Percentiles rank a stretch among this genome's conserved stretches.
phyloP scores from a whole-genome alignment of 2,797 vertebrate genomes.

The Macroramphosus scolopax region DNA sequence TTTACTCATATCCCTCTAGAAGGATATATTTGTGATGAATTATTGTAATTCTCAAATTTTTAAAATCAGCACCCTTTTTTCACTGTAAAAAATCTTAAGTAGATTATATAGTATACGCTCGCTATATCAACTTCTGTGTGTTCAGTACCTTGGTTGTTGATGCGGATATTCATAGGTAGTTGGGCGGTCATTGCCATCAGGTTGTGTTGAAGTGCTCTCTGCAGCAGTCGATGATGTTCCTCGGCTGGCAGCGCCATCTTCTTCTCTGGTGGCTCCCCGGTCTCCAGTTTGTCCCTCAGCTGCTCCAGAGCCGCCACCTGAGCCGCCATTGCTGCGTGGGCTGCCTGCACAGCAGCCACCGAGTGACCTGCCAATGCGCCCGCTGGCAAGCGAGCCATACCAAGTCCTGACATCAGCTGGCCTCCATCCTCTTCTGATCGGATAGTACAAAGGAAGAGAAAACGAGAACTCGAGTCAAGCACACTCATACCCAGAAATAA shows the following conservation, averaged over 20 bases:
- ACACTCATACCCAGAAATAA: too few relatives aligned
- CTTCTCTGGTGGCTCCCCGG: constrained; percentile 93
- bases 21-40: too few relatives aligned
- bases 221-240: constrained; percentile 91
- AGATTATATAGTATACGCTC: too few relatives aligned
- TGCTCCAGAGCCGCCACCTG: constrained; percentile 92
- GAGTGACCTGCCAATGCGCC: constrained; percentile 82
- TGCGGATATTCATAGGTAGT: constrained; percentile 96
- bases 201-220: constrained; percentile 94
- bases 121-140: background rate
- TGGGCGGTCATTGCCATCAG: constrained; percentile 93
- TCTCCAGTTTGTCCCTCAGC: constrained; percentile 92
- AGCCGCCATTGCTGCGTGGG: constrained; percentile 84
- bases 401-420: constrained; percentile 67
- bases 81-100: too few relatives aligned
- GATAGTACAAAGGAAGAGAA: constrained; percentile 23
- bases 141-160: constrained; percentile 90
- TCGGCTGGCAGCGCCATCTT: constrained; percentile 89
- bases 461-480: constrained; percentile 1
- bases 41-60: too few relatives aligned
- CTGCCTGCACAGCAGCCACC: constrained; percentile 84
- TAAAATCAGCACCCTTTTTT: too few relatives aligned
- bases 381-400: constrained; percentile 73
- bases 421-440: constrained; percentile 84
- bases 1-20: too few relatives aligned